Percentiles rank a stretch among this genome's conserved stretches.
Evolutionary conservation across 2,888 invertebrate species (phyloP).

Genomic region (Hydraecia micacea): DNA sequence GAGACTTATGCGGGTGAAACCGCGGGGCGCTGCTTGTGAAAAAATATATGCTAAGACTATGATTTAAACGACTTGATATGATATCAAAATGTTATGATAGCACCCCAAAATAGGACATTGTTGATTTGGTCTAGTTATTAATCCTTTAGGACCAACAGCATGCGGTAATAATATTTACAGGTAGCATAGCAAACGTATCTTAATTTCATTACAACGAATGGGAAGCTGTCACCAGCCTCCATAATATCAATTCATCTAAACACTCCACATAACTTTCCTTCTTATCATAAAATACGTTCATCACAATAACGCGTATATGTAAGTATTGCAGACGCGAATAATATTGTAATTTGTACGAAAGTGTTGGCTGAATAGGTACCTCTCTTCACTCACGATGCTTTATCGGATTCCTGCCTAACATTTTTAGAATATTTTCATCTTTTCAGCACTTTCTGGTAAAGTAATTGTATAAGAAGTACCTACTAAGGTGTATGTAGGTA

Average conservation of each 20-base stretch:
- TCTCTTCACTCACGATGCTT: slow-evolving; percentile 41
- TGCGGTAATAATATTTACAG: neutral
- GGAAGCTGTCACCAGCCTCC: neutral
- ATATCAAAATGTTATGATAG: neutral
- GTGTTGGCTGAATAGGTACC: slow-evolving; percentile 42
- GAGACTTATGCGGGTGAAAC: too few species aligned
- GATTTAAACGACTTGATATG: neutral
- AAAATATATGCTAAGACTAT: neutral
- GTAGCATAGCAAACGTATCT: neutral
- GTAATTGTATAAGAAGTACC: slow-evolving; percentile 16
- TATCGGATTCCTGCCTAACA: slow-evolving; percentile 40
- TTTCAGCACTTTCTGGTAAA: slow-evolving; percentile 24
- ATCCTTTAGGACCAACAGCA: neutral
- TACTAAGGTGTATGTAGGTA: neutral
- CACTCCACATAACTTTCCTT: slow-evolving; percentile 14
- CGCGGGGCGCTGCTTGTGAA: too few species aligned
- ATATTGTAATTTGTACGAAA: slow-evolving; percentile 66
- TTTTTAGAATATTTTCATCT: slow-evolving; percentile 35
- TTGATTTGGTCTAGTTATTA: neutral
- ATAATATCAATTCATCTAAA: slow-evolving; percentile 9
- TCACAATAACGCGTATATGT: slow-evolving; percentile 45
- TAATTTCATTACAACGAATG: neutral
- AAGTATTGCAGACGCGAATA: slow-evolving; percentile 51
- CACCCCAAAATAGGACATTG: too few species aligned
- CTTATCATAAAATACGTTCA: slow-evolving; percentile 24